Conservation (phyloP, 2,888 invertebrate genomes). For the Dryadula phaetusa region DNA sequence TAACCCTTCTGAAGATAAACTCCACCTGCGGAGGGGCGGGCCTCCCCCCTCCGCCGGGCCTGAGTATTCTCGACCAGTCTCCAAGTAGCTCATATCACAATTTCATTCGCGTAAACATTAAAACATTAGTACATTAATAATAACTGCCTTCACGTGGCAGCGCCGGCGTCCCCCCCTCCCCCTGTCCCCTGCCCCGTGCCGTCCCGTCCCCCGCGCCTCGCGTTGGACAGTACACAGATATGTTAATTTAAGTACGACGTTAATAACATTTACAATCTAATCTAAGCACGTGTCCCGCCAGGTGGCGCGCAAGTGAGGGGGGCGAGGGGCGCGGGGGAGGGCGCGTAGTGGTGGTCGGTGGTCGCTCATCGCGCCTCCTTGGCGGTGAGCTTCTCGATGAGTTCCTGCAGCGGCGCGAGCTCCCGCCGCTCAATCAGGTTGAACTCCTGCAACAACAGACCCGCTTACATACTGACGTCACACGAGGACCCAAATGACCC, state of each 20-base stretch:
- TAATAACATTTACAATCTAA: constrained; percentile 7
- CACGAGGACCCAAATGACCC: too few species aligned
- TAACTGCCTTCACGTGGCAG: neutral
- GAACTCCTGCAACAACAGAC: constrained; percentile 94
- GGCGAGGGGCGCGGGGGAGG: neutral
- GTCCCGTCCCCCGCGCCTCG: too few species aligned
- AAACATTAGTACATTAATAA: constrained; percentile 42
- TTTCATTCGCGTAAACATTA: constrained; percentile 42
- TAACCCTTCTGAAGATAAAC: constrained; percentile 57
- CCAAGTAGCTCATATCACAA: constrained; percentile 54
- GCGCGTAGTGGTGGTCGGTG: neutral
- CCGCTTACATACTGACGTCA: too few species aligned
- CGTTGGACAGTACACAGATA: constrained; percentile 17
- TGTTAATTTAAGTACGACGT: constrained; percentile 30
- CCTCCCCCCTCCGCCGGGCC: constrained; percentile 2
- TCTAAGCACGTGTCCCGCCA: neutral
- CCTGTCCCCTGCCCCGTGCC: too few species aligned
- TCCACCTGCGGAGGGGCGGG: constrained; percentile 46
- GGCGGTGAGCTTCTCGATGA: constrained; percentile 97
- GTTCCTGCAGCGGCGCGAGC: constrained; percentile 97
- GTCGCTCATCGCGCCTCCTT: constrained; percentile 92
- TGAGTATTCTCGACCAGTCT: constrained; percentile 32
- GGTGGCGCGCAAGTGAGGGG: neutral
- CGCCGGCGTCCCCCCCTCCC: too few species aligned
- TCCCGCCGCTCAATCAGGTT: constrained; percentile 98